Percentiles rank a stretch among this genome's conserved stretches.
These are phyloP conservation scores for Astreopora myriophthalma DNA, from an alignment of 64 coral and sea anemone species.

Conservation along the genomic window DNA sequence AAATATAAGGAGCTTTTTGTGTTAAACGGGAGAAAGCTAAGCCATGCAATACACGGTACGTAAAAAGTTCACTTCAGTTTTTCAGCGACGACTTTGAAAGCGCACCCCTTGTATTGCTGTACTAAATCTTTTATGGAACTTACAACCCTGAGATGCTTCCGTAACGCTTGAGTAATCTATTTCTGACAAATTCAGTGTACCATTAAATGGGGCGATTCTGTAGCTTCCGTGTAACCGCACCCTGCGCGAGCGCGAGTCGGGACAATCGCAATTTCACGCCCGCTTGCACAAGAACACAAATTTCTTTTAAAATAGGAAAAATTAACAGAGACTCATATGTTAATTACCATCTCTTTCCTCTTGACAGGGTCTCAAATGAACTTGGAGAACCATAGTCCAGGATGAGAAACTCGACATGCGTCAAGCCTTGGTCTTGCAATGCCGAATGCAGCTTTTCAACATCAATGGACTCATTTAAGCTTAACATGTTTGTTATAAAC, in stretches of 20 bases:
- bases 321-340: not conserved
- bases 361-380: not conserved
- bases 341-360: not conserved
- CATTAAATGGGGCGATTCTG: too few species aligned
- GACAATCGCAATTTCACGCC: conserved; percentile 12
- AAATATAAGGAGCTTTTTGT: too few species aligned
- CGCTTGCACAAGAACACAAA: not conserved
- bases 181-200: not conserved
- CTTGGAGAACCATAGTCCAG: not conserved
- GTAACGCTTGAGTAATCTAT: not conserved
- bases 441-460: not conserved
- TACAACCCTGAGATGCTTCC: too few species aligned
- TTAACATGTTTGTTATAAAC: not conserved
- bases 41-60: not conserved
- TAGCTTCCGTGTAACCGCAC: not conserved
- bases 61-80: too few species aligned
- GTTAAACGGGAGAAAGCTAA: too few species aligned
- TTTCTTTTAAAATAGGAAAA: not conserved
- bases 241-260: not conserved
- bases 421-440: not conserved
- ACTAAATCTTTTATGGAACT: not conserved
- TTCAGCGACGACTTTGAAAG: not conserved
- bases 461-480: not conserved
- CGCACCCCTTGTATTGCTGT: not conserved
- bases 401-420: not conserved